A percentile compares a stretch with the other conserved stretches of the same genome.
Evolutionary conservation across 2,797 vertebrate species (phyloP).

Genomic region (Ptychadena robeensis): DNA sequence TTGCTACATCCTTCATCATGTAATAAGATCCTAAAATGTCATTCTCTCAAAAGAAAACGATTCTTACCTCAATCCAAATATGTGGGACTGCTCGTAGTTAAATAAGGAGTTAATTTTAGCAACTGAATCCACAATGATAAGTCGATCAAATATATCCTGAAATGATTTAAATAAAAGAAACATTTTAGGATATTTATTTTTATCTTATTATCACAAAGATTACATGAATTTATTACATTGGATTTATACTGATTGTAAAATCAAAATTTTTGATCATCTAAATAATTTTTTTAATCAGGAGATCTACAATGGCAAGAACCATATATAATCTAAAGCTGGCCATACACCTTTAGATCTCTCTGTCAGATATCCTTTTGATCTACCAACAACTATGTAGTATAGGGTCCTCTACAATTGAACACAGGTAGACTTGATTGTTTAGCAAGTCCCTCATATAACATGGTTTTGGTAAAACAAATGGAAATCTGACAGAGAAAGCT

Average conservation of each 20-base stretch:
- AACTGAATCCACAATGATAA: constrained; percentile 90
- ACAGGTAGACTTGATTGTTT: too few relatives aligned
- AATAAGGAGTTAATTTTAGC: constrained; percentile 94
- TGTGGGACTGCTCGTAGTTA: constrained; percentile 93
- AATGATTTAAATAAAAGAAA: constrained; percentile 64
- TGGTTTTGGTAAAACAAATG: too few relatives aligned
- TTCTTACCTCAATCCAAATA: constrained; percentile 93
- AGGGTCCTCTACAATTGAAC: too few relatives aligned
- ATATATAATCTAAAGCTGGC: too few relatives aligned
- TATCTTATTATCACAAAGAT: background rate
- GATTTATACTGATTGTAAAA: background rate
- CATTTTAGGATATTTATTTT: constrained; percentile 8
- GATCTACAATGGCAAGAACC: too few relatives aligned
- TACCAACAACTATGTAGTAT: too few relatives aligned
- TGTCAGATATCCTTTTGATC: too few relatives aligned
- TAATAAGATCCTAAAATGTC: background rate
- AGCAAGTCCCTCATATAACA: too few relatives aligned
- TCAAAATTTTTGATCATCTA: background rate
- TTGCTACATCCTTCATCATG: background rate
- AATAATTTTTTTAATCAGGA: too few relatives aligned
- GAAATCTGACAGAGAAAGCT: too few relatives aligned
- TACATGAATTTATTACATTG: background rate
- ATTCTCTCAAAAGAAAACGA: background rate
- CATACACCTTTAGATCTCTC: too few relatives aligned
- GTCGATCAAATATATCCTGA: constrained; percentile 92